These are phyloP conservation scores for Triplophysa yarkandensis DNA, from an alignment of 2,797 vertebrate species.

Conservation along the genomic window DNA sequence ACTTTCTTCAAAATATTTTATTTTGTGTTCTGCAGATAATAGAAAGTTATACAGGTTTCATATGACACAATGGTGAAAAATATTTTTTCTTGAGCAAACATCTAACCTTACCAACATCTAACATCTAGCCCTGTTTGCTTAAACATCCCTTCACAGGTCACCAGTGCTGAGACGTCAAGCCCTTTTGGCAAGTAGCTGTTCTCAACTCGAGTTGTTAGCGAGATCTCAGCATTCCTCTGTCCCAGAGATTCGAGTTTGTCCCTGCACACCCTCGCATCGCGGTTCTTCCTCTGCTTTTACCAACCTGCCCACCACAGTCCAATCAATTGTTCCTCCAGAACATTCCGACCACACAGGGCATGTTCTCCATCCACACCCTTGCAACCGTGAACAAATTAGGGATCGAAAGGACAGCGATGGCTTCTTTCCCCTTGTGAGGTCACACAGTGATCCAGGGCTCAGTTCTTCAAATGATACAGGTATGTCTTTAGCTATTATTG, in stretches of 20 bases:
- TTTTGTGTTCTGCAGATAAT: too few relatives aligned
- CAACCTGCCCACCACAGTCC: slow-evolving; percentile 53
- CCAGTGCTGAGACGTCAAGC: slow-evolving; percentile 75
- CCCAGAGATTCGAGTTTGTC: slow-evolving; percentile 64
- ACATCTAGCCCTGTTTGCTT: background rate
- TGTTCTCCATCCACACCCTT: slow-evolving; percentile 59
- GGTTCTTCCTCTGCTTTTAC: slow-evolving; percentile 55
- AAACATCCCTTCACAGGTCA: slow-evolving; percentile 65
- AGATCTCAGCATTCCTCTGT: slow-evolving; percentile 62
- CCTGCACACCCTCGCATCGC: slow-evolving; percentile 61
- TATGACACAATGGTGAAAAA: too few relatives aligned
- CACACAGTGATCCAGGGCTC: slow-evolving; percentile 91
- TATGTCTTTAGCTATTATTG: slow-evolving; percentile 51
- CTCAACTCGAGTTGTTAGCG: slow-evolving; percentile 83
- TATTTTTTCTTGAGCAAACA: background rate
- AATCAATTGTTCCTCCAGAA: slow-evolving; percentile 57
- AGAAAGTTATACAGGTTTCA: too few relatives aligned
- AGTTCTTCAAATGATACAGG: slow-evolving; percentile 72
- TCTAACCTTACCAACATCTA: too few relatives aligned
- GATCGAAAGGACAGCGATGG: slow-evolving; percentile 61
- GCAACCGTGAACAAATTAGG: slow-evolving; percentile 60
- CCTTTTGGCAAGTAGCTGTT: slow-evolving; percentile 86
- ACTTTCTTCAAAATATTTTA: too few relatives aligned
- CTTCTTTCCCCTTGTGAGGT: slow-evolving; percentile 77
- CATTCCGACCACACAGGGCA: slow-evolving; percentile 59